These are phyloP conservation scores for Trichopoda pennipes DNA, from an alignment of 2,888 invertebrate species.

Conservation along the genomic window DNA sequence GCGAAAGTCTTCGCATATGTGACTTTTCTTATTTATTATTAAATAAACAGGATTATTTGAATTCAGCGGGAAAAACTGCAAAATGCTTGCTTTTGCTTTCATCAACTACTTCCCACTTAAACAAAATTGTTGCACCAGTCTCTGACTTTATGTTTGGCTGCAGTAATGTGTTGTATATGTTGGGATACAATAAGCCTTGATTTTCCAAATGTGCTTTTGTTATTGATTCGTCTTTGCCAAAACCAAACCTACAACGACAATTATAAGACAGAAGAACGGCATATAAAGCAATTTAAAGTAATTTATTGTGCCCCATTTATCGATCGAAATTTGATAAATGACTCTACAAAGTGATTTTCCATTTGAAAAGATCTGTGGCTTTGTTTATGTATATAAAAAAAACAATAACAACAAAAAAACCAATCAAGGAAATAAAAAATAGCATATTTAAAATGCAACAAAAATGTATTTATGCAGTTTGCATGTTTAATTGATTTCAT, in stretches of 20 bases:
- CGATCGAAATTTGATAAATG: conserved; percentile 52
- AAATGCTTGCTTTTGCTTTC: conserved; percentile 69
- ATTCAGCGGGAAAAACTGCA: conserved; percentile 70
- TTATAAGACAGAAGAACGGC: conserved; percentile 27
- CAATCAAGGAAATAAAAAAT: not conserved
- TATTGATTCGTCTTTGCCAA: conserved; percentile 45
- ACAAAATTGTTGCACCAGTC: not conserved
- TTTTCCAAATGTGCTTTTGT: conserved; percentile 45
- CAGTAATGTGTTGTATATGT: conserved; percentile 17
- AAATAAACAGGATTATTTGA: conserved; percentile 77
- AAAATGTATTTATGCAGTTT: not conserved
- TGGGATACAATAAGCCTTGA: conserved; percentile 47
- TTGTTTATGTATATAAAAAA: conserved; percentile 11
- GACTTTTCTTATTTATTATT: conserved; percentile 83
- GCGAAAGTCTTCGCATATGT: conserved; percentile 86
- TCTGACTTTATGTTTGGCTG: conserved; percentile 1
- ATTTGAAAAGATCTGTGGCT: conserved; percentile 36
- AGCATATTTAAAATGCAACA: conserved; percentile 15
- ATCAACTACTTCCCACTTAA: not conserved
- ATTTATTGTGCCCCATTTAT: conserved; percentile 64
- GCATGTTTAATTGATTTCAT: conserved; percentile 50
- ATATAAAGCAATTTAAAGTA: conserved; percentile 61
- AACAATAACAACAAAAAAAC: not conserved
- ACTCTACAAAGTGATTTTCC: conserved; percentile 54
- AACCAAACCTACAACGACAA: not conserved